Percentiles rank a stretch among this genome's conserved stretches.
Evolutionary conservation across 1,140 invertebrate genomes (phyloP).

Genomic region (Macrosteles quadrilineatus): DNA sequence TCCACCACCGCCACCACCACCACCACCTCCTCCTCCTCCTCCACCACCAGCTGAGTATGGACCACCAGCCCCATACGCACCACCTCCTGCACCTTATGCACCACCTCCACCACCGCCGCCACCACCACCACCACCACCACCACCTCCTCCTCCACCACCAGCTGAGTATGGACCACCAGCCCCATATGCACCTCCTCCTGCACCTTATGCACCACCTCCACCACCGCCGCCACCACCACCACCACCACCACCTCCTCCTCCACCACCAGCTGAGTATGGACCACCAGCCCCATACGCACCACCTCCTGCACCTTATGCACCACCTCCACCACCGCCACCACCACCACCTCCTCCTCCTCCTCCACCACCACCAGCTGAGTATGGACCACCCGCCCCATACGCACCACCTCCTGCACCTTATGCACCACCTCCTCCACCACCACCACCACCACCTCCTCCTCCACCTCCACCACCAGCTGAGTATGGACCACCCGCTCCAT

Average conservation of each 20-base stretch:
- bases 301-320: constrained; percentile 12
- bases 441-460: constrained; percentile 3
- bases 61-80: not conserved
- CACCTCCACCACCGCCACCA: not conserved
- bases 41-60: constrained; percentile 3
- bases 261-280: constrained; percentile 23
- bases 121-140: constrained; percentile 34
- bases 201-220: constrained; percentile 7
- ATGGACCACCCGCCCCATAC: constrained; percentile 27
- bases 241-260: not conserved
- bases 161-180: constrained; percentile 2
- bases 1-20: constrained; percentile 22
- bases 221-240: constrained; percentile 8
- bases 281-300: constrained; percentile 19
- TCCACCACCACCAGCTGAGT: constrained; percentile 26
- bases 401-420: constrained; percentile 12
- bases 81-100: constrained; percentile 16
- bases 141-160: constrained; percentile 22
- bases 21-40: constrained; percentile 17
- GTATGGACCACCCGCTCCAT: constrained; percentile 1
- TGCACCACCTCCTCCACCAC: constrained; percentile 11
- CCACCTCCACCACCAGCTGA: constrained; percentile 19
- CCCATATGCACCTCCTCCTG: not conserved
- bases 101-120: constrained; percentile 30
- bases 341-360: constrained; percentile 12